Evolutionary conservation across 2,797 vertebrate species (phyloP).

Genomic region (Argentina silus): DNA sequence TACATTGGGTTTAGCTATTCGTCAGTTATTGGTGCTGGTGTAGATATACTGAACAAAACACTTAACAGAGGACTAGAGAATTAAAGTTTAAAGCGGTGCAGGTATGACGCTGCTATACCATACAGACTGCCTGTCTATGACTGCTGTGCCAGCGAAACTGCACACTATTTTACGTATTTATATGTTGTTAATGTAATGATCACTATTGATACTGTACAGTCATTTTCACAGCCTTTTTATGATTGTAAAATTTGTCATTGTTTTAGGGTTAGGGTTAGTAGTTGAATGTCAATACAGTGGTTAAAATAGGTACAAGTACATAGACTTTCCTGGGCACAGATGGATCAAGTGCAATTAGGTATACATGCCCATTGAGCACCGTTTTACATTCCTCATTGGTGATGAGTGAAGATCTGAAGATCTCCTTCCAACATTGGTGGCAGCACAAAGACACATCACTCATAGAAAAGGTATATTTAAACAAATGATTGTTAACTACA

Average conservation of each 20-base stretch:
- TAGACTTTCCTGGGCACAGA: slow-evolving; percentile 47
- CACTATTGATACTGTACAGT: slow-evolving; percentile 13
- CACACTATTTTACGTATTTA: neutral
- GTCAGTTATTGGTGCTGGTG: slow-evolving; percentile 9
- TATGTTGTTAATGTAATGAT: slow-evolving; percentile 3
- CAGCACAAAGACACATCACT: no score
- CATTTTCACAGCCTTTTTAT: slow-evolving; percentile 30
- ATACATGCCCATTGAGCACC: neutral
- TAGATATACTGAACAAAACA: slow-evolving; percentile 12
- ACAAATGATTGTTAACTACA: neutral
- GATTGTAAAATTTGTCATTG: slow-evolving; percentile 36
- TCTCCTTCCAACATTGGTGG: no score
- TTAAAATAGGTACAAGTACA: slow-evolving; percentile 49
- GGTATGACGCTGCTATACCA: slow-evolving; percentile 43
- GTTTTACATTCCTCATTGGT: no score
- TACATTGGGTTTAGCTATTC: neutral
- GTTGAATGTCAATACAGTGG: slow-evolving; percentile 56
- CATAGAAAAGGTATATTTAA: neutral
- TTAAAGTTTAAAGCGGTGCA: slow-evolving; percentile 1
- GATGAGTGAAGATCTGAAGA: no score
- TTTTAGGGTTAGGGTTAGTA: no score
- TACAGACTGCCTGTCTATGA: slow-evolving; percentile 19
- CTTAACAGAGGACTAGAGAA: slow-evolving; percentile 23
- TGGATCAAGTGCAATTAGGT: slow-evolving; percentile 69
- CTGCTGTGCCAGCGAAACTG: neutral